phyloP scores from a whole-genome alignment of 2,113 vertebrate species.

The Xiphophorus hellerii region DNA sequence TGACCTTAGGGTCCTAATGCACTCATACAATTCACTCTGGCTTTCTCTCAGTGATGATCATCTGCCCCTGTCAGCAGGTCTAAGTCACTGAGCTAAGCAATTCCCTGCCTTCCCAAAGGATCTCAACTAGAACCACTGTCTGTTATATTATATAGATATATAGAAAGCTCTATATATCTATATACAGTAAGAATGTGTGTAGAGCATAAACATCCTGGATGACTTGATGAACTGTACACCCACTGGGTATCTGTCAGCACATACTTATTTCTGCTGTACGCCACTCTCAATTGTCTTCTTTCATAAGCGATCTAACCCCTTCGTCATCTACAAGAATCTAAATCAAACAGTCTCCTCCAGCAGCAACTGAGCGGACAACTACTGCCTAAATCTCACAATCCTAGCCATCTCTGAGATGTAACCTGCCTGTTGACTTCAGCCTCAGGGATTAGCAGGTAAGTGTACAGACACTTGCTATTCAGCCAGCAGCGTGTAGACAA shows the following conservation, averaged over 20 bases:
- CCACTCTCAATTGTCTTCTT: slow-evolving; percentile 25
- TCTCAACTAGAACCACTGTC: slow-evolving; percentile 41
- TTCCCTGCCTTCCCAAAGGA: slow-evolving; percentile 54
- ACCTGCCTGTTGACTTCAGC: slow-evolving; percentile 68
- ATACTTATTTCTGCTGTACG: slow-evolving; percentile 7
- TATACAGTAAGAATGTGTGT: not conserved
- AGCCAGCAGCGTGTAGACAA: slow-evolving; percentile 28
- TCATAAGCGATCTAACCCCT: slow-evolving; percentile 27
- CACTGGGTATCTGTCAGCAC: not conserved
- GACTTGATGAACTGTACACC: slow-evolving; percentile 14
- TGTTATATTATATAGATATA: slow-evolving; percentile 8
- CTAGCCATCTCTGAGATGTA: slow-evolving; percentile 59
- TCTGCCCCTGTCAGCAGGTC: slow-evolving; percentile 58
- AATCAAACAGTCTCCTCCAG: slow-evolving; percentile 57
- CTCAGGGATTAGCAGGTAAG: slow-evolving; percentile 63
- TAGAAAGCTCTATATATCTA: not conserved
- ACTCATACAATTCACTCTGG: not conserved
- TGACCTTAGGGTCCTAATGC: slow-evolving; percentile 49
- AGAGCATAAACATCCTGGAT: slow-evolving; percentile 15
- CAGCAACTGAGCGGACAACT: slow-evolving; percentile 48
- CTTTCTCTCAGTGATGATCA: slow-evolving; percentile 49
- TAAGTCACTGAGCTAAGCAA: slow-evolving; percentile 69
- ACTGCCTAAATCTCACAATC: slow-evolving; percentile 46
- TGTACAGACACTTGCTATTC: slow-evolving; percentile 63
- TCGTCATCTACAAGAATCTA: slow-evolving; percentile 52